phyloP scores from a whole-genome alignment of 1,140 invertebrate genomes.

The Pteromalus puparum region DNA sequence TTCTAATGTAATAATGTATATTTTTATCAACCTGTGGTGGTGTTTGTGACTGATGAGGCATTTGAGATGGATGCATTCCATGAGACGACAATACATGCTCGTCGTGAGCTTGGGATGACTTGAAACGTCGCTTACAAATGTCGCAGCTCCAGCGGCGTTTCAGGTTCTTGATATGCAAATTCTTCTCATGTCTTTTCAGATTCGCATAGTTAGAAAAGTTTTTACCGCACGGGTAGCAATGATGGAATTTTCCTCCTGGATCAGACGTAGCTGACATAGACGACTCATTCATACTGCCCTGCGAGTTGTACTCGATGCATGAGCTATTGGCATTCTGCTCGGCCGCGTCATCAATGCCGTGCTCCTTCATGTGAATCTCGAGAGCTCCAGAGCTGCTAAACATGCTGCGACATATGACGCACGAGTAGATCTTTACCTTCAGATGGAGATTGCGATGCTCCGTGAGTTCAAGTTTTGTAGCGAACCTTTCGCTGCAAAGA shows the following conservation, averaged over 20 bases:
- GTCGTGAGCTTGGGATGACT: constrained; percentile 58
- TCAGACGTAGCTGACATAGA: constrained; percentile 57
- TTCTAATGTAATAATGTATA: background rate
- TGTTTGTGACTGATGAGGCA: background rate
- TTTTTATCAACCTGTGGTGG: background rate
- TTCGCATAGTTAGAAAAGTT: constrained; percentile 74
- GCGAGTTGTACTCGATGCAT: constrained; percentile 56
- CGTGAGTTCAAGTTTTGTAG: constrained; percentile 76
- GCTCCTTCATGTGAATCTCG: constrained; percentile 77
- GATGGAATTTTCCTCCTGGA: constrained; percentile 58
- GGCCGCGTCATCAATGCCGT: constrained; percentile 67
- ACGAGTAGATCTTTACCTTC: constrained; percentile 80
- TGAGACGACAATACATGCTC: constrained; percentile 58
- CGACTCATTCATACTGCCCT: constrained; percentile 47
- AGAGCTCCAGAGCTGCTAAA: constrained; percentile 78
- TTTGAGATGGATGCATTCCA: constrained; percentile 6
- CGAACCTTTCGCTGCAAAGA: constrained; percentile 79
- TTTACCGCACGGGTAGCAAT: constrained; percentile 79
- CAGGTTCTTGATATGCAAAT: constrained; percentile 72
- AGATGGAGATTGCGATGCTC: constrained; percentile 82
- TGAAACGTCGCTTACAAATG: constrained; percentile 66
- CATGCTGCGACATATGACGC: constrained; percentile 78
- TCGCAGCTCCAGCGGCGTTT: constrained; percentile 73
- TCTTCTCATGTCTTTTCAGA: constrained; percentile 75
- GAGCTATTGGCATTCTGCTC: constrained; percentile 64